Evolutionary conservation across 2,888 invertebrate genomes (phyloP), one percentile per base, ranked within the genome.

Genomic region (Pterostichus madidus): DNA sequence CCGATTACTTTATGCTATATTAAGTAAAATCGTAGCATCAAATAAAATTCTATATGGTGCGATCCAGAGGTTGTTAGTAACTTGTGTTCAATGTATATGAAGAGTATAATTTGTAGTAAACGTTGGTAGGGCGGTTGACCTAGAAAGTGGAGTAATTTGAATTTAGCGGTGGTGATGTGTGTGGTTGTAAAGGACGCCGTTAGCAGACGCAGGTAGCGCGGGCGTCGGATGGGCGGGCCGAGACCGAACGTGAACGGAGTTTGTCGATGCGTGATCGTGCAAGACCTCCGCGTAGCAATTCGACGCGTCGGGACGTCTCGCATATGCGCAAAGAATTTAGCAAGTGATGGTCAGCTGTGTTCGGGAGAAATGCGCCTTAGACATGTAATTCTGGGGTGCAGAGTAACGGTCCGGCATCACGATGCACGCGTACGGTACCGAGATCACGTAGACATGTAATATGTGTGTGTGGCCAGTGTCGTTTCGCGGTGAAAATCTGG

Each of bases 401-500:
- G 88, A 87, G 88, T 87, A 85, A 88, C 87, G 87, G 86, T 86
- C 87, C 90, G 90, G 90, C 91, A 90, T 89, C 90, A 90, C 89
- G 89, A 91, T 91, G 91, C 91, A 90, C 91, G 91, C 90, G 91
- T 91, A 90, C 91, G 92, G 91, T 90, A 91, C 90, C 91, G 92
- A 92, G 89, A 91, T 92, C 88, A 92, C 91, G 91, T 91, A 91
- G 91, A 92, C 91, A 91, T 90, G 91, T 91, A 92, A 90, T 88
- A 90, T 90, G 61, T 82, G 91, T 82, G 91, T 89, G 88, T 89
- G 88, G 88, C 88, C 88, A 87, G 88, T 88, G 88, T 87, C 84
- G 89, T 90, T 91, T 91, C 91, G 91, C 91, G 91, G 92, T 92
- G 92, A 92, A 91, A 91, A 91, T 92, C 91, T 92, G 92, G 92